phyloP scores from a whole-genome alignment of 2,113 vertebrate species.

The Elgaria multicarinata region DNA sequence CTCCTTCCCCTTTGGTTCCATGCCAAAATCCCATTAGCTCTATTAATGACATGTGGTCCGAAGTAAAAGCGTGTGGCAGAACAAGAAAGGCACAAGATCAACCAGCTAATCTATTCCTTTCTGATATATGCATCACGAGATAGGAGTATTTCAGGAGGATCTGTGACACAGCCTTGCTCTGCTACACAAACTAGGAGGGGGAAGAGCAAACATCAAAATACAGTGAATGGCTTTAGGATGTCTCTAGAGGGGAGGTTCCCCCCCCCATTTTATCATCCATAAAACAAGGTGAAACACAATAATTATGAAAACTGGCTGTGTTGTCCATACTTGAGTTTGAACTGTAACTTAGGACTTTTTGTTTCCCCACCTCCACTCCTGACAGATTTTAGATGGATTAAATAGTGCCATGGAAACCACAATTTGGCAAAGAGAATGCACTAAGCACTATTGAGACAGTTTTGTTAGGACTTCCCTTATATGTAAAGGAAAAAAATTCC shows the following conservation, averaged over 20 bases:
- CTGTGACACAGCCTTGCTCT: background rate
- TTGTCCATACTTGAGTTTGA: background rate
- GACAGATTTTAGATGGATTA: constrained; percentile 2
- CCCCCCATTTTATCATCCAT: constrained; percentile 56
- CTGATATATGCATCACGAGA: constrained; percentile 64
- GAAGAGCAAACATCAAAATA: constrained; percentile 20
- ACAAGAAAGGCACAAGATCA: constrained; percentile 71
- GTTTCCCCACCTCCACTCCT: background rate
- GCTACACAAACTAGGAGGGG: constrained; percentile 21
- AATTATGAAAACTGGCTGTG: constrained; percentile 55
- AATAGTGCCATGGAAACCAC: background rate
- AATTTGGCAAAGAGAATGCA: constrained; percentile 18
- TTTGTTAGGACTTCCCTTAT: constrained; percentile 8
- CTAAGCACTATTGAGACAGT: background rate
- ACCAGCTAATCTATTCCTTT: constrained; percentile 53
- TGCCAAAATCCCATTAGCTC: constrained; percentile 77
- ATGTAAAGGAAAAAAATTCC: background rate
- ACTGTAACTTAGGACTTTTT: constrained; percentile 48
- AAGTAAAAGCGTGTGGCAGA: constrained; percentile 66
- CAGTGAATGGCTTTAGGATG: constrained; percentile 58
- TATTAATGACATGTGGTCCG: constrained; percentile 71
- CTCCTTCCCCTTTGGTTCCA: constrained; percentile 50
- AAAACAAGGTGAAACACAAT: constrained; percentile 59
- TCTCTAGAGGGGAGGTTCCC: constrained; percentile 28
- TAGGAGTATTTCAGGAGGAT: constrained; percentile 43